Evolutionary conservation across 92 coral and sea anemone genomes (phyloP), one percentile per base, ranked within the genome.

Genomic region (Parazoanthus swiftii): DNA sequence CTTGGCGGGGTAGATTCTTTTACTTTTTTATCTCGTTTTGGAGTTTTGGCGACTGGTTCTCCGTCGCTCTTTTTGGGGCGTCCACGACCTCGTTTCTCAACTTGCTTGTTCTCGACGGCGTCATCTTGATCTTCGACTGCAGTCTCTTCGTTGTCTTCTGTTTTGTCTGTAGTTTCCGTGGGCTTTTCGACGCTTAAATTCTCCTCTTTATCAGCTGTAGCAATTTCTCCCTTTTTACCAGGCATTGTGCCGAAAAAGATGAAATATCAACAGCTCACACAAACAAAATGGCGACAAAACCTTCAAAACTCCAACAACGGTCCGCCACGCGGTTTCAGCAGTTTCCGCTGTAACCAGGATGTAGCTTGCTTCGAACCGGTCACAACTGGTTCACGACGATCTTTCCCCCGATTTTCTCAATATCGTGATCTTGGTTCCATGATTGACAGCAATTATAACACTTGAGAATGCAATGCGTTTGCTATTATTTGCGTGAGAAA

Each of bases 1-100:
- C 80, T 85, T 8, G 98, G 98, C 3, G 70, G 56, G 33, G 89
- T 59, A 14, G 48, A 76, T 79, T 74, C 46, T 70, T 82, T 90
- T 25, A 85, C 93, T 15, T 81, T 90, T 89, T 92, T 93, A 16
- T 75, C 88, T 51, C 86, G 82, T 91, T 91, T 93, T 4, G 97
- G 90, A 43, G 91, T 92, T 56, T 92, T 94, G 35, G 87, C 87
- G 5, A 80, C 85, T 39, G 98, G 95, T 80, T 92, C 94, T 76
- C 80, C 80, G 0, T 91, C 98, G 74, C 68, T 81, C 66, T 91
- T 89, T 80, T 89, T 93, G 36, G 96, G 93, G 48, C 91, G 91
- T 25, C 93, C 93, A 21, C 95, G 95, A 83, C 90, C 88, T 85
- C 88, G 72, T 88, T 81, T 90, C 74, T 48, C 88, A 74, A 85